Percentiles rank a stretch among this genome's conserved stretches.
phyloP scores from a whole-genome alignment of 2,797 vertebrate genomes.

The Squalus acanthias region DNA sequence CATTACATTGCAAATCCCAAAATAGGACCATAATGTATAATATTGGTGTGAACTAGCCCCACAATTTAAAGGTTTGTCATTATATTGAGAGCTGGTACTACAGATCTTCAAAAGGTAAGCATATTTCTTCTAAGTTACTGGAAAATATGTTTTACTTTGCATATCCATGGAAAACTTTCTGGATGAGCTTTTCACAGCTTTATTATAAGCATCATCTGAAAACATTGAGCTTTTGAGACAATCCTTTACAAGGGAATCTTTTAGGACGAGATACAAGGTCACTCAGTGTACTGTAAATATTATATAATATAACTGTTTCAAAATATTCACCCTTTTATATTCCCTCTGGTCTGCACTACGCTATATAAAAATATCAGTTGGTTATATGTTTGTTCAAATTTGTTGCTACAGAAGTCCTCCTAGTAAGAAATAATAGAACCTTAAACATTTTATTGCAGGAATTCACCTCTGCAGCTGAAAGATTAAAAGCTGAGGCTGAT shows the following conservation, averaged over 20 bases:
- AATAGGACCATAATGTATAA: background rate
- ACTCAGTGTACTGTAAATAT: background rate
- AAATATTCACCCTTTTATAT: background rate
- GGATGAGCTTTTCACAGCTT: background rate
- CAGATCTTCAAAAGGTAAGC: background rate
- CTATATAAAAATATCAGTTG: background rate
- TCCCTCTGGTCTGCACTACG: background rate
- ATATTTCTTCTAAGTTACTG: background rate
- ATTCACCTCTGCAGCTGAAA: slow-evolving; percentile 55
- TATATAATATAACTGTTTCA: background rate
- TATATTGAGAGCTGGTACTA: background rate
- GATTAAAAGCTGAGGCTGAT: slow-evolving; percentile 56
- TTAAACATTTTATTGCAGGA: slow-evolving; percentile 54
- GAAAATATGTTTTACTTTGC: background rate
- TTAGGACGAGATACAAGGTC: background rate
- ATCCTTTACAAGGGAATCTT: background rate
- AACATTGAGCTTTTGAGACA: background rate
- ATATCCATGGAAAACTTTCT: background rate
- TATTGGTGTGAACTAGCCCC: background rate
- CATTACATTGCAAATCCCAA: background rate
- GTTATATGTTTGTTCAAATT: background rate
- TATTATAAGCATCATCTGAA: background rate
- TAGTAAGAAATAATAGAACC: background rate
- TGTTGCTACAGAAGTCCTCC: background rate
- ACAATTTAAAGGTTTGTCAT: background rate